Evolutionary conservation across 2,113 vertebrate species (phyloP).

Genomic region (Caracal caracal): DNA sequence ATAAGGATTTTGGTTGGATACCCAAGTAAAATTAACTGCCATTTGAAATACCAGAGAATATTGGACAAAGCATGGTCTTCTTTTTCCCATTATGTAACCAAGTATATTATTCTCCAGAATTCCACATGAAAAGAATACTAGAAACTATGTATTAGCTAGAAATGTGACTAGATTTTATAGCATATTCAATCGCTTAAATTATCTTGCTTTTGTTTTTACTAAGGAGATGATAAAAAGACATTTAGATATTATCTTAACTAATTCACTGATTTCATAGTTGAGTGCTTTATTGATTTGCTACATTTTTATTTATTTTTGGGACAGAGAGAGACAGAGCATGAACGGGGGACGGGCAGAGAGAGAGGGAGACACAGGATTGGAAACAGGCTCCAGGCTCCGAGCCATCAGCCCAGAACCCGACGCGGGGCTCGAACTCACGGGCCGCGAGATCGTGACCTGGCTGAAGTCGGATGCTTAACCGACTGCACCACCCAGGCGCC

Average conservation of each 20-base stretch:
- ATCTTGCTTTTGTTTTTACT: not conserved
- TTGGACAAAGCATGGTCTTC: not conserved
- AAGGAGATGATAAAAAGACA: not conserved
- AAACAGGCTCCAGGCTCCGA: too few species aligned
- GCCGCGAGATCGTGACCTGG: too few species aligned
- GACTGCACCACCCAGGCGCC: too few species aligned
- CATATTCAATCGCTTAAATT: not conserved
- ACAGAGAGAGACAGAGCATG: too few species aligned
- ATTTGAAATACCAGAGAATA: not conserved
- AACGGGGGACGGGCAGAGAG: too few species aligned
- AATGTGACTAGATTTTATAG: not conserved
- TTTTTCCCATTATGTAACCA: not conserved
- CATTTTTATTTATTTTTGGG: too few species aligned
- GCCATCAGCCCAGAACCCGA: too few species aligned
- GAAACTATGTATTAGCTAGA: not conserved
- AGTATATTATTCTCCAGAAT: not conserved
- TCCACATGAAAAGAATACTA: not conserved
- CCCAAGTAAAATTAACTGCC: not conserved
- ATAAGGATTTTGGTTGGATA: not conserved
- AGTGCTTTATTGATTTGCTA: not conserved
- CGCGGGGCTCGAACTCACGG: too few species aligned
- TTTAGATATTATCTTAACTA: not conserved
- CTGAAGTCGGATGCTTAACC: too few species aligned
- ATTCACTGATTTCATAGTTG: not conserved
- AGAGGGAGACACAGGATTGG: too few species aligned